These are phyloP conservation scores for Trissolcus brochymenae DNA, from an alignment of 2,888 invertebrate species.

Conservation along the genomic window DNA sequence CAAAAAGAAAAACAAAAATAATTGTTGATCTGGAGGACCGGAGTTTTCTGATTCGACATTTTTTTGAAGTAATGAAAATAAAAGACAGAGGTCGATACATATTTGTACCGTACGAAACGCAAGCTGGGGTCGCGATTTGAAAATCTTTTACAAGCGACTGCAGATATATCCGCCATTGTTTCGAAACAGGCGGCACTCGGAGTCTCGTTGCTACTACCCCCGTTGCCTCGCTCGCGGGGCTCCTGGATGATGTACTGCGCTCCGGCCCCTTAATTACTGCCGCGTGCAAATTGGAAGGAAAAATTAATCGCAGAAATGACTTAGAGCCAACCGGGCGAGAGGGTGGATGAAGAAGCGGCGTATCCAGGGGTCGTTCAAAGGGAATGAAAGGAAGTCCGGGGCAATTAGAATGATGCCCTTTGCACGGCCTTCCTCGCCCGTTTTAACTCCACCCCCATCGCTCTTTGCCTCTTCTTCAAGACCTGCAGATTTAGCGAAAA, in stretches of 20 bases:
- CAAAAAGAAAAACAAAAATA: no score
- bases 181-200: slow-evolving; percentile 65
- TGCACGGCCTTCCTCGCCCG: slow-evolving; percentile 55
- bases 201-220: slow-evolving; percentile 51
- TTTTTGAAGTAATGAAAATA: slow-evolving; percentile 5
- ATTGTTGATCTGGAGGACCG: no score
- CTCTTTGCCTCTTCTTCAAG: slow-evolving; percentile 57
- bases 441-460: slow-evolving; percentile 40
- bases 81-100: slow-evolving; percentile 32
- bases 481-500: slow-evolving; percentile 29
- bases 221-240: slow-evolving; percentile 55
- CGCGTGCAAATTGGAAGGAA: slow-evolving; percentile 77
- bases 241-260: slow-evolving; percentile 72
- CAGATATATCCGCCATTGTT: slow-evolving; percentile 70
- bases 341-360: slow-evolving; percentile 72
- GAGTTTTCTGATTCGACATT: slow-evolving; percentile 19
- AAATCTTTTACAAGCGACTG: slow-evolving; percentile 61
- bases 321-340: slow-evolving; percentile 70
- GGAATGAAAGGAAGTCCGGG: slow-evolving; percentile 77
- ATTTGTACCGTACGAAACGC: slow-evolving; percentile 36
- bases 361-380: slow-evolving; percentile 73
- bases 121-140: slow-evolving; percentile 58
- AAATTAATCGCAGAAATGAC: slow-evolving; percentile 77
- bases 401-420: slow-evolving; percentile 76
- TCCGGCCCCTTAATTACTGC: slow-evolving; percentile 76